Evolutionary conservation across 2,113 vertebrate genomes (phyloP), one percentile per base, ranked within the genome.

Genomic region (Zosterops lateralis): DNA sequence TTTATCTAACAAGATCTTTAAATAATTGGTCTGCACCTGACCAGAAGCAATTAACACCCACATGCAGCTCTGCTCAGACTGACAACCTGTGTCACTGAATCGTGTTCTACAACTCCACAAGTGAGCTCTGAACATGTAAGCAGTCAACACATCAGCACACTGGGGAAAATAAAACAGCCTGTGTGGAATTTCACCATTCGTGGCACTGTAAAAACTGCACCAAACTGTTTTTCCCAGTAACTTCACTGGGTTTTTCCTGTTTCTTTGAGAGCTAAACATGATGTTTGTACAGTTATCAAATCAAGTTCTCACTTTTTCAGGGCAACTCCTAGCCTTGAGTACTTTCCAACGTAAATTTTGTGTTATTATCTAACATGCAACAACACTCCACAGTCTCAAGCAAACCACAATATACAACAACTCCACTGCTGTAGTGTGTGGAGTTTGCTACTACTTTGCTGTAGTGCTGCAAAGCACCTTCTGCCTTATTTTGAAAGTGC

Each of bases 391-490:
- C 17, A 64, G 84, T 44, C 44, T 67, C 60, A 73, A 77, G 29
- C 0, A 2, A 62, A 54, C 22, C 38, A 44, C 51, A 80, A 24
- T 3, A 64, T 2, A 14, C 17, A 29, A 32, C 54, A 76, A 38
- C 32, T 28, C 31, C 42, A 0, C 17, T 8, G 6, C 53, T 56
- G 20, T 2, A 67, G 47, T 0, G 0, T n/a, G n/a, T n/a, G n/a
- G n/a, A n/a, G n/a, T n/a, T n/a, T n/a, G n/a, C n/a, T n/a, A n/a
- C n/a, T n/a, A n/a, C n/a, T n/a, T n/a, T 8, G 6, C 53, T 56
- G 20, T 2, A 67, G 47, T 0, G 0, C 50, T 42, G 25, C 19
- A 61, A 74, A 24, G 26, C 18, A 42, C 80, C 57, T 71, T 80
- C 76, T 74, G n/a, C 21, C 36, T 78, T 50, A n/a, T 40, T 60